Base-by-base conservation (phyloP, 2,888 invertebrate genomes). In the Pediacus dermestoides region DNA sequence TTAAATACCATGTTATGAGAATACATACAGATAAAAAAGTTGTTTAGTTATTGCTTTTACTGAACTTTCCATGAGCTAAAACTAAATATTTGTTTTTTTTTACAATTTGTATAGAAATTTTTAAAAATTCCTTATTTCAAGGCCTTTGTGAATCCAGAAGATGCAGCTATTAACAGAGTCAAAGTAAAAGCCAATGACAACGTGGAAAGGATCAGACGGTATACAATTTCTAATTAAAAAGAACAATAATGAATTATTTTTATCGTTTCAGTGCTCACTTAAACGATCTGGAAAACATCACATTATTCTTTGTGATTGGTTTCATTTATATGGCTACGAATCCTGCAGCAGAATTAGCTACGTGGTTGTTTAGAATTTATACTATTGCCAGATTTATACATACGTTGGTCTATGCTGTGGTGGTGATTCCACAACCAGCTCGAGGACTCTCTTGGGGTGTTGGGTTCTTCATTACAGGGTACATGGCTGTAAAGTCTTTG, bases 261-360 rank as follows among this genome's bases (percentile, higher is more conserved):
- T 23, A 6, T 9, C 10, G 4, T 67, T 69, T 7, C 63, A 81
- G 81, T 55, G 81, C 79, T 7, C 83, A 84, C 58, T 68, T 74
- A 48, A 83, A 84, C 57, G 83, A 83, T 60, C 60, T 83, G 60
- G 82, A 83, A 64, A 83, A 82, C 59, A 81, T 84, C 30, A 72
- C 78, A 0, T 71, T 76, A 1, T 83, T 82, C 60, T 74, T 80
- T 63, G 53, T 79, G 14, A 59, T 78, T 21, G 78, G 74, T 1
- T 71, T 75, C 2, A 56, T 79, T 39, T 84, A 80, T 66, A 57
- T 77, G 42, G 67, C 76, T 4, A 81, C 79, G 0, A 70, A 69
- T 1, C 83, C 83, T 1, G 63, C 60, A 37, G 58, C 67, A 4
- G 53, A 44, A 25, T 35, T 70, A 4, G 80, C 81, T 3, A 64